phyloP scores from a whole-genome alignment of 2,113 vertebrate genomes.

The Pica pica region DNA sequence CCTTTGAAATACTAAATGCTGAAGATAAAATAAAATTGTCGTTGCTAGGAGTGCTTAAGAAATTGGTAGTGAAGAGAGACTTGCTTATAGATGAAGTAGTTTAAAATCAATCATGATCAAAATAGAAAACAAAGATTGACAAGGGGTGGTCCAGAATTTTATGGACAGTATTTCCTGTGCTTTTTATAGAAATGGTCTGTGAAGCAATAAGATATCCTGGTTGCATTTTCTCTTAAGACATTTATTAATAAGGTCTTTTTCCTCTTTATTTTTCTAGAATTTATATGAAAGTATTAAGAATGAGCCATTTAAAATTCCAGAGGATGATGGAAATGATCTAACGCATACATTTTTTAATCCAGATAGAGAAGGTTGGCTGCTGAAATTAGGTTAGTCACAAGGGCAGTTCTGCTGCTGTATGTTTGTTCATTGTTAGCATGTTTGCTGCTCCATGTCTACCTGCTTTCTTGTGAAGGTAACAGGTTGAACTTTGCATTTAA shows the following conservation, averaged over 20 bases:
- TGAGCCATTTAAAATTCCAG: conserved; percentile 98
- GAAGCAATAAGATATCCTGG: neutral
- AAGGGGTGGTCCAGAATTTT: neutral
- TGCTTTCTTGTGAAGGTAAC: neutral
- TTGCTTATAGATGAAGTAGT: neutral
- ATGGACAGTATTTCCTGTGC: neutral
- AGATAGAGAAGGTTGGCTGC: conserved; percentile 95
- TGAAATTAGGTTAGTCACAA: conserved; percentile 89
- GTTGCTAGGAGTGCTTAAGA: neutral
- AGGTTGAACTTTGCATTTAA: neutral
- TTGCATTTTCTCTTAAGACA: neutral
- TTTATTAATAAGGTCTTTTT: neutral
- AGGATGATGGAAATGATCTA: conserved; percentile 96
- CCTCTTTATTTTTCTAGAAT: conserved; percentile 77
- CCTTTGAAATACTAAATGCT: neutral
- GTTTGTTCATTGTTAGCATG: neutral
- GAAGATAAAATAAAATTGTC: neutral
- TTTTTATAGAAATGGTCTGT: neutral
- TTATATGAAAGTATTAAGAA: conserved; percentile 99
- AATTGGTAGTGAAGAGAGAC: neutral
- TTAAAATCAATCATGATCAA: neutral
- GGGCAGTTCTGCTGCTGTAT: neutral
- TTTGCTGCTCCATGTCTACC: neutral
- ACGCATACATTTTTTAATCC: conserved; percentile 99
- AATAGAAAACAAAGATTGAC: neutral